A percentile compares a stretch with the other conserved stretches of the same genome.
Evolutionary conservation across 2,888 invertebrate genomes (phyloP).

Genomic region (Argyresthia albistria): DNA sequence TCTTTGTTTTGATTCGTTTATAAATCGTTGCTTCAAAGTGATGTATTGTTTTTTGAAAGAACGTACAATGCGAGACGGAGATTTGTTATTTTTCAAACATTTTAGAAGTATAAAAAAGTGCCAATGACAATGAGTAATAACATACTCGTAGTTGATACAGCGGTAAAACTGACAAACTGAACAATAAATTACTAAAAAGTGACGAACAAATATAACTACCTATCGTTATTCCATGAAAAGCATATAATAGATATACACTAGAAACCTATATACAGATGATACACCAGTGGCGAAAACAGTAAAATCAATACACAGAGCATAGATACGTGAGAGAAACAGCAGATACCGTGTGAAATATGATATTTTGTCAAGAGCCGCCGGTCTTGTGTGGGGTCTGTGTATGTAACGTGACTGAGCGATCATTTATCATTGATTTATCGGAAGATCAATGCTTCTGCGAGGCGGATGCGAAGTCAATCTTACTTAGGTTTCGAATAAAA

Average conservation of each 20-base stretch:
- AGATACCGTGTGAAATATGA: slow-evolving; percentile 27
- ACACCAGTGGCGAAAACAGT: no score
- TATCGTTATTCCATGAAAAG: no score
- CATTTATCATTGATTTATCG: slow-evolving; percentile 57
- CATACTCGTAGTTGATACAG: no score
- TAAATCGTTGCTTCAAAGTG: slow-evolving; percentile 31
- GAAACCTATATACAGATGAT: no score
- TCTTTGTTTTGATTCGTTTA: slow-evolving; percentile 30
- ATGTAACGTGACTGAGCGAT: slow-evolving; percentile 33
- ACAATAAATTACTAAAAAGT: no score
- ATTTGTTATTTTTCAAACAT: slow-evolving; percentile 17
- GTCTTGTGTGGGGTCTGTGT: slow-evolving; percentile 14
- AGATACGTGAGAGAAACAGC: no score
- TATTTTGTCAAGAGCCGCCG: slow-evolving; percentile 25
- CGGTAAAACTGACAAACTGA: no score
- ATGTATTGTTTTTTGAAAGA: slow-evolving; percentile 28
- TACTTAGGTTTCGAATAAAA: slow-evolving; percentile 12
- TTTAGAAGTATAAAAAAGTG: not conserved
- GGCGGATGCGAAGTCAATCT: slow-evolving; percentile 41
- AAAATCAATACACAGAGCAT: no score
- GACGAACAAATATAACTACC: no score
- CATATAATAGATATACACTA: no score
- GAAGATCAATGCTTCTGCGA: slow-evolving; percentile 33
- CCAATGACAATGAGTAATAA: not conserved
- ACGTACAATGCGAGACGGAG: slow-evolving; percentile 17